phyloP scores from a whole-genome alignment of 2,888 invertebrate species.

The Leptinotarsa peninsularis region DNA sequence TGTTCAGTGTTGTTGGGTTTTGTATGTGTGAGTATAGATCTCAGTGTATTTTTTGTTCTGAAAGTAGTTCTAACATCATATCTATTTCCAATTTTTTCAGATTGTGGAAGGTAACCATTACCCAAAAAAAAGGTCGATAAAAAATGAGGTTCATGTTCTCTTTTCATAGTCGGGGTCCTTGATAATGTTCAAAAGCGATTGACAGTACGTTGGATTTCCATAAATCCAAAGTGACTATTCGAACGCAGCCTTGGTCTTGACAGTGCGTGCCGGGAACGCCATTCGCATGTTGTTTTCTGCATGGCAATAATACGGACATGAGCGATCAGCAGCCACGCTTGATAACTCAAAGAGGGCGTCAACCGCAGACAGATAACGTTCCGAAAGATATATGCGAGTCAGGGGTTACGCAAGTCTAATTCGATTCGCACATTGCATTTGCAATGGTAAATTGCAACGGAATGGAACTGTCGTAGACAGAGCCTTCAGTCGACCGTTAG shows the following conservation, averaged over 20 bases:
- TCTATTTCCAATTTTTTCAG: no score
- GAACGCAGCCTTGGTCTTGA: conserved; percentile 9
- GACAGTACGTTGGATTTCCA: not conserved
- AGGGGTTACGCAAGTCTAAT: conserved; percentile 43
- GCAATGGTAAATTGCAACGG: conserved; percentile 5
- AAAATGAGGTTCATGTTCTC: no score
- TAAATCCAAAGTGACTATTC: not conserved
- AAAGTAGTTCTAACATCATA: no score
- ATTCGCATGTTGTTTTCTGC: conserved; percentile 50
- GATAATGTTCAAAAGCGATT: not conserved
- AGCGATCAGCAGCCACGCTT: conserved; percentile 46
- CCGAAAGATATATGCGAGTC: conserved; percentile 48
- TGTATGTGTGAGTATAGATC: no score
- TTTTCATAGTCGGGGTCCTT: no score
- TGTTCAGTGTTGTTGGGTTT: no score
- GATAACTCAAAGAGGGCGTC: conserved; percentile 51
- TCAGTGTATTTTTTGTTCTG: no score
- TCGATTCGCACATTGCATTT: conserved; percentile 36
- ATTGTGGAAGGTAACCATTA: no score
- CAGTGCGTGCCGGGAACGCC: conserved; percentile 42
- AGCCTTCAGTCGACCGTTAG: not conserved
- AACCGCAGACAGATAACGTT: conserved; percentile 52
- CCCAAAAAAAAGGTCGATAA: no score
- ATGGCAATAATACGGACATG: conserved; percentile 50
- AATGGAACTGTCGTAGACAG: conserved; percentile 13